Base-by-base conservation (phyloP, 1,140 invertebrate species). In the Zaprionus taronus region DNA sequence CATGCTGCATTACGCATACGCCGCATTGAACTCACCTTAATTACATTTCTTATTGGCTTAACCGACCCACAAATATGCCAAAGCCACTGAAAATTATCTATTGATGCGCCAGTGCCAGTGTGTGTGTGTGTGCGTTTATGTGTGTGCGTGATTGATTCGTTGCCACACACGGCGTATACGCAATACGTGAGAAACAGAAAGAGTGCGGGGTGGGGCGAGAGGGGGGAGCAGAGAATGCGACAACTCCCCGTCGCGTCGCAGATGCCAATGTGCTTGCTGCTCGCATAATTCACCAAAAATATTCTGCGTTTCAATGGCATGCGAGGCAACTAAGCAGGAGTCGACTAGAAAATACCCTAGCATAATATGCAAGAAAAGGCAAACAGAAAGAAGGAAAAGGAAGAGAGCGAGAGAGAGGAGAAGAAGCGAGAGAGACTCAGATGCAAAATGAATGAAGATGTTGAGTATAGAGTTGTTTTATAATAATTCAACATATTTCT, bases 11-110 rank as follows among this genome's bases (percentile, higher is more conserved):
- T 28, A 20, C 26, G n/a, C 62, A 36, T 31, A 7, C 31, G 14
- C 17, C 28, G 31, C 17, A 12, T 47, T 24, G 22, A 26, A 64
- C 49, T 12, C 24, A 44, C 31, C 28, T 58, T 53, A 57, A 55
- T 26, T 73, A 65, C 53, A 72, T 7, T n/a, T 26, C 41, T 28
- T 9, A 41, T 41, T 9, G 11, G 12, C 26, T 26, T 28, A 36
- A 28, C n/a, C 47, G 47, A 20, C 6, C n/a, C 36, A 36, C 34
- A 28, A 57, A 56, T 66, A 66, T 34, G 64, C 38, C 34, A 66
- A 66, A 66, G 64, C 64, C n/a, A 53, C 64, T 66, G 26, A 56
- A 61, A 73, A 62, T 69, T 62, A 62, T 62, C 57, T 62, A 63
- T 70, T 70, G 58, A 74, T 44, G 58, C 17, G 60, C n/a, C n/a